Evolutionary conservation across 53 echinoderm and acorn worm species (phyloP).

Genomic region (Arbacia lixula): DNA sequence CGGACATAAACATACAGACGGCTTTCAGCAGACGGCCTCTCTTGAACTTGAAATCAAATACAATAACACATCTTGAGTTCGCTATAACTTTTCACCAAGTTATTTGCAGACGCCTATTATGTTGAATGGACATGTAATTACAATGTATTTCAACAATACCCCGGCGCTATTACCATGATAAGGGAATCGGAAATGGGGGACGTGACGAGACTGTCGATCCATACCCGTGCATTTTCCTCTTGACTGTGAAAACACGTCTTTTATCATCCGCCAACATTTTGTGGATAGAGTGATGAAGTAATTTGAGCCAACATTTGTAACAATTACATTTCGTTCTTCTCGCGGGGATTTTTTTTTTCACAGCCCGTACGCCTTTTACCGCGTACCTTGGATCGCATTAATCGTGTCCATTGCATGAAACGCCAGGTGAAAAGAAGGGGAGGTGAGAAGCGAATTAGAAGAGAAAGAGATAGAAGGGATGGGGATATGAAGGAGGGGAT

Average conservation of each 20-base stretch:
- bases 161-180: background rate
- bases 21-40: too few relatives aligned
- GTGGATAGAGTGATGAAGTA: conserved; percentile 4
- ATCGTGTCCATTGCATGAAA: too few relatives aligned
- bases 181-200: conserved; percentile 8
- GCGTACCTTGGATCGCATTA: too few relatives aligned
- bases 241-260: background rate
- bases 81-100: background rate
- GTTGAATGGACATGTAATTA: conserved; percentile 38
- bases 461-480: too few relatives aligned
- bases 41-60: conserved; percentile 12
- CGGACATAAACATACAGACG: too few relatives aligned
- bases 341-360: too few relatives aligned
- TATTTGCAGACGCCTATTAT: background rate
- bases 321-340: background rate
- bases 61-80: background rate
- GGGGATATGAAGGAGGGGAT: too few relatives aligned
- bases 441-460: too few relatives aligned
- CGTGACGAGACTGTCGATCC: background rate
- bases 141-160: conserved; percentile 29
- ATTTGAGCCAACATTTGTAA: background rate
- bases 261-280: background rate
- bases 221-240: background rate
- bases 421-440: too few relatives aligned
- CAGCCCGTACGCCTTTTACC: too few relatives aligned